Base-by-base conservation (phyloP, 2,888 invertebrate species). In the Syrphus vitripennis region DNA sequence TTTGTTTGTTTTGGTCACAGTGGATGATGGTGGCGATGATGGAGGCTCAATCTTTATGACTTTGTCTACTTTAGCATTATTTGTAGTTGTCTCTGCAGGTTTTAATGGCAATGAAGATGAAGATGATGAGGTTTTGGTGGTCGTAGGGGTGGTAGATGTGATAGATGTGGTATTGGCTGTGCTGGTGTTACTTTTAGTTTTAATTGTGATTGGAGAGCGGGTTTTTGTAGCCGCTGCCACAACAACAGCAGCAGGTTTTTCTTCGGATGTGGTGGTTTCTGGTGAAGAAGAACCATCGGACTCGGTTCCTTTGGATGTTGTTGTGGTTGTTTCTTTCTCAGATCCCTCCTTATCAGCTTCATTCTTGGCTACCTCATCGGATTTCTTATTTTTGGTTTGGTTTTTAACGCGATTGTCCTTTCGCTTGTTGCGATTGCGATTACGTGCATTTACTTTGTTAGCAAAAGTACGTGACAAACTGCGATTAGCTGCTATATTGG, bases 381-480 rank as follows among this genome's bases (percentile, higher is more conserved):
- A 14, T 63, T 88, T 83, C 42, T 86, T 86, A n/a, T 40, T 65
- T 45, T 87, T 77, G 10, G 50, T 10, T 45, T 77, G 76, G 45
- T 77, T 81, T 45, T 87, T 87, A 21, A 76, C 82, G n/a, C 87
- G 88, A 57, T 87, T 88, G 21, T 88, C 87, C 65, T 84, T 81
- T 37, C 79, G 83, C 63, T 83, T 88, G 57, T 88, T 88, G 24
- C 88, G 84, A 59, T 88, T 88, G 48, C 88, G 87, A 83, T 87
- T 88, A 26, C 87, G 86, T 29, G 87, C 24, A 65, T 86, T 88
- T 29, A 88, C 72, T 79, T 88, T 89, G 37, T 83, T 87, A 21
- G 86, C 88, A 55, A 86, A 88, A 1, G 80, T 70, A 12, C 88
- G 87, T 10, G 88, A 42, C 24, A 83, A 59, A 81, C 75, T 76